Percentiles rank a stretch among this genome's conserved stretches.
phyloP scores from a whole-genome alignment of 2,888 invertebrate genomes.

The Resseliella maxima region DNA sequence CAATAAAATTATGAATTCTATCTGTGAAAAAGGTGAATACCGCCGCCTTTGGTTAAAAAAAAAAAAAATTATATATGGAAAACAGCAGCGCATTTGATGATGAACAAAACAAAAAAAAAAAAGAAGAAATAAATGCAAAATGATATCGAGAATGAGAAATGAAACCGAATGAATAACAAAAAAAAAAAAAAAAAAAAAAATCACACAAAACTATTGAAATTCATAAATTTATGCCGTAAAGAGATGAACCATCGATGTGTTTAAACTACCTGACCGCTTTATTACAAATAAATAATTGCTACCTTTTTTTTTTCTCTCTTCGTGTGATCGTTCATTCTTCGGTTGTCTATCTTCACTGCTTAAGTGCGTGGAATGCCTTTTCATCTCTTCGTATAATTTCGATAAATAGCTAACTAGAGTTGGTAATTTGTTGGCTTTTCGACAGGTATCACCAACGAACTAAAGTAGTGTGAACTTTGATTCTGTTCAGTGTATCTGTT shows the following conservation, averaged over 20 bases:
- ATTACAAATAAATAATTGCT: slow-evolving; percentile 49
- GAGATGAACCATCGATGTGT: slow-evolving; percentile 12
- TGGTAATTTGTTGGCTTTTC: slow-evolving; percentile 47
- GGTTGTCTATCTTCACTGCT: neutral
- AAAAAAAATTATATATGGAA: neutral
- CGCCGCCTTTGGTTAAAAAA: no score
- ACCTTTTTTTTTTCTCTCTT: slow-evolving; percentile 18
- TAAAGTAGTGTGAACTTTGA: slow-evolving; percentile 18
- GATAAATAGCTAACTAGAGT: slow-evolving; percentile 52
- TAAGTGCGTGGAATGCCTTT: neutral
- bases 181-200: neutral
- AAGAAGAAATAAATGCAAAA: neutral
- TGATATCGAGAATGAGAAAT: neutral
- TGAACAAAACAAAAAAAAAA: neutral
- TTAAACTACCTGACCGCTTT: slow-evolving; percentile 55
- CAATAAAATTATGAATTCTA: slow-evolving; percentile 54
- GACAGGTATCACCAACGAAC: slow-evolving; percentile 41
- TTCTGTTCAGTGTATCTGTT: neutral
- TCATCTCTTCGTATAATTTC: neutral
- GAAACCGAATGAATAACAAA: neutral
- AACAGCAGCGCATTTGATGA: neutral
- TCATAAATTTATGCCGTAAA: slow-evolving; percentile 37
- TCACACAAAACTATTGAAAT: slow-evolving; percentile 30
- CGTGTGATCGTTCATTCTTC: neutral
- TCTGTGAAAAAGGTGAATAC: neutral